phyloP scores from a whole-genome alignment of 2,113 vertebrate genomes.

The Xyrauchen texanus region DNA sequence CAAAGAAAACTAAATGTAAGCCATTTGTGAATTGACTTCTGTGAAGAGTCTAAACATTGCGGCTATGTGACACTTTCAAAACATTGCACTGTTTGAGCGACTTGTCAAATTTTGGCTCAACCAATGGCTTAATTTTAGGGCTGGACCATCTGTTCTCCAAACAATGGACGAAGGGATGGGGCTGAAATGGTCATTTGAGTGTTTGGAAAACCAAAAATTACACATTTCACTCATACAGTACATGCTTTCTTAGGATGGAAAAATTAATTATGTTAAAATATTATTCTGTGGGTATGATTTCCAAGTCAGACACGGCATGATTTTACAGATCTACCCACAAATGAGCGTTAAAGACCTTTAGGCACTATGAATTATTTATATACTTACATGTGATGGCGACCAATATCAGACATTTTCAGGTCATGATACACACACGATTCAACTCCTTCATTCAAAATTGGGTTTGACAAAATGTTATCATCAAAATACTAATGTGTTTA shows the following conservation, averaged over 20 bases:
- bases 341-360: background rate
- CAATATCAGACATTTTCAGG: background rate
- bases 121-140: background rate
- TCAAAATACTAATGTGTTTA: background rate
- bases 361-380: background rate
- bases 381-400: background rate
- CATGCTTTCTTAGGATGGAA: background rate
- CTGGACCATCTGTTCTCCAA: background rate
- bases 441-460: background rate
- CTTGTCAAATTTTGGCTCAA: too few species aligned
- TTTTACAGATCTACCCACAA: background rate
- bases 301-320: background rate
- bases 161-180: background rate
- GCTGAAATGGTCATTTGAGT: too few species aligned
- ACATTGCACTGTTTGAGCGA: background rate
- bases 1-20: background rate
- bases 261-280: slow-evolving; percentile 3
- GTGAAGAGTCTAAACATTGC: too few species aligned
- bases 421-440: background rate
- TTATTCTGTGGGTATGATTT: background rate
- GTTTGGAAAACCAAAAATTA: background rate
- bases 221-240: background rate
- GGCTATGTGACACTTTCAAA: background rate
- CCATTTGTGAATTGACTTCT: background rate
- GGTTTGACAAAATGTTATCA: background rate